Conservation (phyloP, 1,140 invertebrate genomes). For the Polypedilum pembai region DNA sequence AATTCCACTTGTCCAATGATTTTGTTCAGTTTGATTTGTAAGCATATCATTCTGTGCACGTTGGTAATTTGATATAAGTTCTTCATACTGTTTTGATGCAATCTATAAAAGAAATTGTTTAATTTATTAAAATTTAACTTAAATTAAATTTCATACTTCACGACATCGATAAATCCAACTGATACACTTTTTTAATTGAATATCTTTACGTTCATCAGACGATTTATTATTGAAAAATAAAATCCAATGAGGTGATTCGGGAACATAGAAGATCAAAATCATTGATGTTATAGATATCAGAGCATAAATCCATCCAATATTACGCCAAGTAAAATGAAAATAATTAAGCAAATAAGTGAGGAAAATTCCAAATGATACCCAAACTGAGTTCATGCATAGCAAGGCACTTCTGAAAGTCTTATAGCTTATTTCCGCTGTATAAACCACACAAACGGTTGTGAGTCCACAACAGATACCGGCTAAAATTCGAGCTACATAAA, state of each 20-base stretch:
- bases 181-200: conserved; percentile 36
- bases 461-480: conserved; percentile 47
- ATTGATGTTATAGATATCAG: conserved; percentile 40
- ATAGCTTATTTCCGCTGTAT: conserved; percentile 52
- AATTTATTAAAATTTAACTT: neutral
- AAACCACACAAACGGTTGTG: conserved; percentile 48
- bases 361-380: conserved; percentile 51
- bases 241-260: conserved; percentile 54
- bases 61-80: neutral
- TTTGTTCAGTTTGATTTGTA: conserved; percentile 12
- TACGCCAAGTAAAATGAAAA: conserved; percentile 43
- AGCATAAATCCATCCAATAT: conserved; percentile 44
- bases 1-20: neutral
- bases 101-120: neutral
- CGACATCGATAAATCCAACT: conserved; percentile 43
- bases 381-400: conserved; percentile 50
- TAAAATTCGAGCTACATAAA: conserved; percentile 47
- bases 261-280: conserved; percentile 43
- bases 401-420: conserved; percentile 48
- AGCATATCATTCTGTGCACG: neutral
- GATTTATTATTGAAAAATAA: conserved; percentile 43
- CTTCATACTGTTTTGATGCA: neutral
- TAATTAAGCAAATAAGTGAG: conserved; percentile 42
- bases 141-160: conserved; percentile 29
- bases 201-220: conserved; percentile 35